These are phyloP conservation scores for Caretta caretta DNA, from an alignment of 2,113 vertebrate genomes.

Conservation along the genomic window DNA sequence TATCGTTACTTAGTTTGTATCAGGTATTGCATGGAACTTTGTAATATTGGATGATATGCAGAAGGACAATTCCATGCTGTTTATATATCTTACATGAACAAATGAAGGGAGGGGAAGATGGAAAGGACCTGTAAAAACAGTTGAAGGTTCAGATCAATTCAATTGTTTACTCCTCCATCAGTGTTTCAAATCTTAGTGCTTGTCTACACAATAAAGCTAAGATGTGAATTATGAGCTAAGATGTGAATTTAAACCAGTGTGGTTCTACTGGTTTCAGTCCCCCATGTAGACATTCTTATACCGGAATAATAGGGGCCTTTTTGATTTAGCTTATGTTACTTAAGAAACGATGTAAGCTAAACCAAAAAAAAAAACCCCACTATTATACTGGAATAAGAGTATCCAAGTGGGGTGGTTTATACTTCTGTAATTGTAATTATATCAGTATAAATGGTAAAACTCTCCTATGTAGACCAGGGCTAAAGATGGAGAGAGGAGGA, in stretches of 20 bases:
- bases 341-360: not conserved
- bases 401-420: not conserved
- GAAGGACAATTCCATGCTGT: not conserved
- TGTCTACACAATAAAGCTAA: not conserved
- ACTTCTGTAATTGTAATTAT: not conserved
- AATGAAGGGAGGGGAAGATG: not conserved
- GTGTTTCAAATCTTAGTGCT: not conserved
- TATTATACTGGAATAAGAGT: not conserved
- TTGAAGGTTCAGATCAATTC: not conserved
- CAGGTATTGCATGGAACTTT: not conserved
- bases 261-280: not conserved
- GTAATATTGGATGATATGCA: not conserved
- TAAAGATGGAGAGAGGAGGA: not conserved
- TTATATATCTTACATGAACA: not conserved
- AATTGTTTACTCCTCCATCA: not conserved
- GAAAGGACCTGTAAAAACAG: not conserved
- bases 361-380: not conserved
- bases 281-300: not conserved
- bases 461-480: accelerated
- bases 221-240: not conserved
- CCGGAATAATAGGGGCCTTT: not conserved
- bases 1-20: not conserved
- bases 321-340: not conserved
- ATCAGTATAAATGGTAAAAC: not conserved
- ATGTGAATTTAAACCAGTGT: not conserved